Conservation (phyloP, 2,888 invertebrate genomes). For the Xestoiulus laeticollis region DNA sequence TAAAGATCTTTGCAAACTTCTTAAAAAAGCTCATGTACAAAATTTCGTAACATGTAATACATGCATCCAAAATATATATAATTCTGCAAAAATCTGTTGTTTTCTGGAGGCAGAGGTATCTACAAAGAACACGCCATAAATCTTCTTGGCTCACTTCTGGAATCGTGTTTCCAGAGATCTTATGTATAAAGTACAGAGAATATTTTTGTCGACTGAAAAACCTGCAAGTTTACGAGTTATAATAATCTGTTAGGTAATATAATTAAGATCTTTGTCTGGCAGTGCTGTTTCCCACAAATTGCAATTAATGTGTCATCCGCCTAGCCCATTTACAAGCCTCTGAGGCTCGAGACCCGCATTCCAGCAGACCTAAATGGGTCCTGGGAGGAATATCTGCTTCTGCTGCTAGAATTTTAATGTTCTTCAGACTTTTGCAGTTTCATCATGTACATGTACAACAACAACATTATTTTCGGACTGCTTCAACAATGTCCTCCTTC, state of each 20-base stretch:
- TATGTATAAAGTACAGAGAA: not conserved
- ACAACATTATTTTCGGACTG: conserved; percentile 14
- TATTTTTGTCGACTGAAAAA: not conserved
- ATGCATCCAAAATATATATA: not conserved
- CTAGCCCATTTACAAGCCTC: conserved; percentile 37
- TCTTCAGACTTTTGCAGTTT: not conserved
- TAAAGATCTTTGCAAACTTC: too few relatives aligned
- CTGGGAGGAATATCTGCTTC: conserved; percentile 30
- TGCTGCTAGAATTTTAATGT: conserved; percentile 24
- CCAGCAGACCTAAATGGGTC: conserved; percentile 12
- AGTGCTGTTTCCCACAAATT: conserved; percentile 41
- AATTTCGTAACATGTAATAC: too few relatives aligned
- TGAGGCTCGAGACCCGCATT: conserved; percentile 28
- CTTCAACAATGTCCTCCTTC: not conserved
- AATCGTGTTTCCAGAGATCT: not conserved
- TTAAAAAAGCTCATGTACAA: not conserved
- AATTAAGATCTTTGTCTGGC: conserved; percentile 39
- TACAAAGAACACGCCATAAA: not conserved
- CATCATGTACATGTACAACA: not conserved
- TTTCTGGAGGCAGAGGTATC: not conserved
- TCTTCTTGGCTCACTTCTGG: not conserved
- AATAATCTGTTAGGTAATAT: conserved; percentile 38
- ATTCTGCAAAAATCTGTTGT: not conserved
- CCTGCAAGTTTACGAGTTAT: conserved; percentile 30
- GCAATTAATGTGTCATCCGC: conserved; percentile 31